Evolutionary conservation across 2,797 vertebrate species (phyloP).

Genomic region (Psittacula derbiana): DNA sequence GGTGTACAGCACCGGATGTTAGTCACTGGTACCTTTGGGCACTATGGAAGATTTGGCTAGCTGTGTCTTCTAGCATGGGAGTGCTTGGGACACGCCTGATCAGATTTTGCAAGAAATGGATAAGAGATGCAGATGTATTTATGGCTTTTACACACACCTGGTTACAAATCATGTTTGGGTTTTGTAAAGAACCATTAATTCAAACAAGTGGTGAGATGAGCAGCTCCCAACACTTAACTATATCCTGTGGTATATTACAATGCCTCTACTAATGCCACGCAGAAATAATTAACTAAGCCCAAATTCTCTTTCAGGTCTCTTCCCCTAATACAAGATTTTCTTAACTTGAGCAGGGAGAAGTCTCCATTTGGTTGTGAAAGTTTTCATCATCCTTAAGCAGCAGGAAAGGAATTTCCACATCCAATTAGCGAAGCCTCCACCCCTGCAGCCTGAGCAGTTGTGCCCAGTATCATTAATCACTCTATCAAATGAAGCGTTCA

Average conservation of each 20-base stretch:
- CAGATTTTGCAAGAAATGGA: neutral
- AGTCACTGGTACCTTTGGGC: neutral
- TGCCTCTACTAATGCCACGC: neutral
- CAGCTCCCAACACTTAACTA: neutral
- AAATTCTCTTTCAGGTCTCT: neutral
- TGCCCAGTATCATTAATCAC: neutral
- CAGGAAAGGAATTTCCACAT: constrained; percentile 22
- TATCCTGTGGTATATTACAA: neutral
- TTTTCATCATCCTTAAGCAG: neutral
- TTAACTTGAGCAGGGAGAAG: neutral
- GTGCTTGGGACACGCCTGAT: neutral
- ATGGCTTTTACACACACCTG: neutral
- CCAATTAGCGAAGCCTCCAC: neutral
- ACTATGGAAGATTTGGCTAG: neutral
- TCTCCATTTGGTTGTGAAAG: neutral
- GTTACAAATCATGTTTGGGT: neutral
- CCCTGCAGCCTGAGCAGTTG: neutral
- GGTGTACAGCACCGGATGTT: neutral
- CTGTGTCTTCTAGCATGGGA: neutral
- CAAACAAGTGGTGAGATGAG: neutral
- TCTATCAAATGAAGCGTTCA: neutral
- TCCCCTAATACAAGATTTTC: neutral
- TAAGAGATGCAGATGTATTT: neutral
- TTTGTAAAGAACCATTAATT: neutral
- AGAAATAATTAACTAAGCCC: neutral